Percentiles rank a stretch among this genome's conserved stretches.
Conservation (phyloP, 2,888 invertebrate genomes). For the Amiota communis region DNA sequence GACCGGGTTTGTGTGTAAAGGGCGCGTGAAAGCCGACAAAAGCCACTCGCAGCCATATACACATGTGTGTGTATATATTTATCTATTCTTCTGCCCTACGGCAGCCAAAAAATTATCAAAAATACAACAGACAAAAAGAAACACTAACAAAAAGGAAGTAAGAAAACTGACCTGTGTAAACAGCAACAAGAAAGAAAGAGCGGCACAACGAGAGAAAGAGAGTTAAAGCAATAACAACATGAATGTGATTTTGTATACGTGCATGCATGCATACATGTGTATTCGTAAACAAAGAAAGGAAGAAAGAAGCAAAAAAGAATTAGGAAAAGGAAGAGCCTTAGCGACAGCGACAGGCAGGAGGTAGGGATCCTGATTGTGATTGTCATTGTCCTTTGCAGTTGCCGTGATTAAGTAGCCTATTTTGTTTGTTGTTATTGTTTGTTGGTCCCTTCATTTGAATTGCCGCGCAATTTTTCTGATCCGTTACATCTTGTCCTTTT, state of each 20-base stretch:
- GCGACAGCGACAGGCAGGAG: not conserved
- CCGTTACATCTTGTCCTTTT: too few relatives aligned
- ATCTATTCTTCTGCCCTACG: not conserved
- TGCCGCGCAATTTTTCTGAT: constrained; percentile 9
- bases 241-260: not conserved
- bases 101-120: constrained; percentile 7
- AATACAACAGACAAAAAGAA: not conserved
- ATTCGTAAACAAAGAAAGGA: not conserved
- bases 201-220: too few relatives aligned
- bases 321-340: not conserved
- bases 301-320: not conserved
- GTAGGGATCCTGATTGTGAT: too few relatives aligned
- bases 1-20: not conserved
- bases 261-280: not conserved
- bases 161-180: constrained; percentile 24
- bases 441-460: not conserved
- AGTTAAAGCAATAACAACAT: too few relatives aligned
- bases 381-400: too few relatives aligned
- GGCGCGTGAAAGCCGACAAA: not conserved
- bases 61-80: not conserved
- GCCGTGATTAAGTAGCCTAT: not conserved
- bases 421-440: not conserved
- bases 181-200: not conserved
- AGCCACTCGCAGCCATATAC: not conserved
- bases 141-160: not conserved